Evolutionary conservation across 1,140 invertebrate species (phyloP).

Genomic region (Cyrtorhinus lividipennis): DNA sequence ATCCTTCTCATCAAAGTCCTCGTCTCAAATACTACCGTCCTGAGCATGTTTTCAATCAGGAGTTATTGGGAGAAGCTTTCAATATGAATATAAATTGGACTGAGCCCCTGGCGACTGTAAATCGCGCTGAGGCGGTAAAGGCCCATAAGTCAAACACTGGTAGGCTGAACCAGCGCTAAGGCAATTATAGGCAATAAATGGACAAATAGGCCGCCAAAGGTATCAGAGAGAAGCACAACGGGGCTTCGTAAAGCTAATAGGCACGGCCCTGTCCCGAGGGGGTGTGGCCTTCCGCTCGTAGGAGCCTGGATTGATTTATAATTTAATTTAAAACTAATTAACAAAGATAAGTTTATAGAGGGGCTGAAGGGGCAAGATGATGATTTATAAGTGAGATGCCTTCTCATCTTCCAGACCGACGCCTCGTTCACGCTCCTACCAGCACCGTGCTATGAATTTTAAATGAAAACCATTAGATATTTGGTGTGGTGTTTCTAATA

Average conservation of each 20-base stretch:
- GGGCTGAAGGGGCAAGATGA: neutral
- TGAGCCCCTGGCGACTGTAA: neutral
- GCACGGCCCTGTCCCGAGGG: neutral
- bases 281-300: neutral
- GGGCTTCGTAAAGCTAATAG: slow-evolving; percentile 1
- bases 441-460: neutral
- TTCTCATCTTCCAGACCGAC: neutral
- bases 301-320: neutral
- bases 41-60: slow-evolving; percentile 4
- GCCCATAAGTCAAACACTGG: slow-evolving; percentile 7
- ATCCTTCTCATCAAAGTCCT: no score
- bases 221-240: neutral
- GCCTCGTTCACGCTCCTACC: slow-evolving; percentile 1
- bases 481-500: neutral
- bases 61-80: slow-evolving; percentile 2
- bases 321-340: slow-evolving; percentile 10
- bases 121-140: neutral
- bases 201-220: slow-evolving; percentile 9
- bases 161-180: neutral
- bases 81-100: slow-evolving; percentile 3
- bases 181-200: slow-evolving; percentile 8
- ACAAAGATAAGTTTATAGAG: slow-evolving; percentile 10
- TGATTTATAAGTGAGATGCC: slow-evolving; percentile 6
- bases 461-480: neutral
- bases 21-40: no score